Evolutionary conservation across 2,113 vertebrate genomes (phyloP), one percentile per base, ranked within the genome.

Genomic region (Phasianus colchicus): DNA sequence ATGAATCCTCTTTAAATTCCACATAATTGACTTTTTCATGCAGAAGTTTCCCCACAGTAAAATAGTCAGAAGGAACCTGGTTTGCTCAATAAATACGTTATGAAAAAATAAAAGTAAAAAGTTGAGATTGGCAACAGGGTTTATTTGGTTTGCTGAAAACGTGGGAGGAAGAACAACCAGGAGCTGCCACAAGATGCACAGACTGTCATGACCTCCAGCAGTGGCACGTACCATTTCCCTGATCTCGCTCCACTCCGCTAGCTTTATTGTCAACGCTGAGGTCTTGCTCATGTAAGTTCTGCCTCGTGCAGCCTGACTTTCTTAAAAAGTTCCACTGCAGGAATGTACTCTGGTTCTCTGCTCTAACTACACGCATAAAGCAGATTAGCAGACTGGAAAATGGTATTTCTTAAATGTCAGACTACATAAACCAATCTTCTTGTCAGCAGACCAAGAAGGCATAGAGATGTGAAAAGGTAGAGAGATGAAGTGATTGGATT

Each of bases 341-440:
- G 32, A 90, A 80, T 36, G 61, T 61, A 60, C 20, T 20, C 43
- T 47, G 32, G 20, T 48, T 88, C 38, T 75, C 57, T 84, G 16
- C 77, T 84, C 0, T 9, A 86, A 74, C 65, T 61, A 34, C 80
- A 15, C 77, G 40, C 66, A 92, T 84, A 90, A 93, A 93, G 80
- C 80, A 78, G 83, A 92, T 90, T 83, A 94, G 76, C 90, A 94
- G 90, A 75, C 90, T 90, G 83, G 92, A 95, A 96, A 96, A 94
- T 76, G 66, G 43, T 90, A 94, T 93, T 96, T 94, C 93, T 92
- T 93, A 95, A 96, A 95, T 93, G 95, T 96, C 93, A 95, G 76
- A 66, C 55, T 74, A 73, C 16, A 96, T 94, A 95, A 95, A 86
- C 75, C 88, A 94, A 90, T 88, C 86, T 80, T 74, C 93, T 74